Percentiles rank a stretch among this genome's conserved stretches.
These are phyloP conservation scores for Neopipo cinnamomea DNA, from an alignment of 2,113 vertebrate species.

Conservation along the genomic window DNA sequence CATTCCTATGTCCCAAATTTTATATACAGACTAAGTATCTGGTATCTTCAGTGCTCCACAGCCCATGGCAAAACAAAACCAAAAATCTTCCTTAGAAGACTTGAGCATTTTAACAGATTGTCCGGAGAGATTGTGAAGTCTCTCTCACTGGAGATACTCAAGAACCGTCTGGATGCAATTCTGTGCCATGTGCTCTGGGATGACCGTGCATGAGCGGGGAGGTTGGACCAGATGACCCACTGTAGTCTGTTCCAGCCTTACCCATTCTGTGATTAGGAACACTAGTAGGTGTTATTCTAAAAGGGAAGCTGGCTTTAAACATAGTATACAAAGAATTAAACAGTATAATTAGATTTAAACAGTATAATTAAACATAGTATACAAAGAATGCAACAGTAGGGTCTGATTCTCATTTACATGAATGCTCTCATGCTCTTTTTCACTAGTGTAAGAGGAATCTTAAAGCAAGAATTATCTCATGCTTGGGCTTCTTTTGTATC, in stretches of 20 bases:
- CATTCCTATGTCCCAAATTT: background rate
- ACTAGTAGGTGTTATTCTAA: background rate
- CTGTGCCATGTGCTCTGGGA: background rate
- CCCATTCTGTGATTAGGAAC: background rate
- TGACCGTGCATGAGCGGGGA: background rate
- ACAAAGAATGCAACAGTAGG: background rate
- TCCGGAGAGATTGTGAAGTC: background rate
- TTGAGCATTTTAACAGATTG: background rate
- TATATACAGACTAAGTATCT: background rate
- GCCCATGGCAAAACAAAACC: background rate
- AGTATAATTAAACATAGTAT: background rate
- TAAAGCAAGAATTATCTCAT: background rate
- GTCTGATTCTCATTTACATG: background rate
- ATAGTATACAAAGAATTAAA: background rate
- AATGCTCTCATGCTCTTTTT: background rate
- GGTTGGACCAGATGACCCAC: background rate
- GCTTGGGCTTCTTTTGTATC: background rate
- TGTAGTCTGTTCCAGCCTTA: background rate
- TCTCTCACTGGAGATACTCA: too few species aligned
- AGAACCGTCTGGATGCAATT: too few species aligned
- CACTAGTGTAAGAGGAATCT: background rate
- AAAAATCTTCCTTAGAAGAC: background rate
- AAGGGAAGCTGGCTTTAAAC: background rate
- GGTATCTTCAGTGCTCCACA: background rate
- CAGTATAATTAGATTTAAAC: too few species aligned